Evolutionary conservation across 2,888 invertebrate genomes (phyloP), one percentile per base, ranked within the genome.

Genomic region (Parochlus steinenii): DNA sequence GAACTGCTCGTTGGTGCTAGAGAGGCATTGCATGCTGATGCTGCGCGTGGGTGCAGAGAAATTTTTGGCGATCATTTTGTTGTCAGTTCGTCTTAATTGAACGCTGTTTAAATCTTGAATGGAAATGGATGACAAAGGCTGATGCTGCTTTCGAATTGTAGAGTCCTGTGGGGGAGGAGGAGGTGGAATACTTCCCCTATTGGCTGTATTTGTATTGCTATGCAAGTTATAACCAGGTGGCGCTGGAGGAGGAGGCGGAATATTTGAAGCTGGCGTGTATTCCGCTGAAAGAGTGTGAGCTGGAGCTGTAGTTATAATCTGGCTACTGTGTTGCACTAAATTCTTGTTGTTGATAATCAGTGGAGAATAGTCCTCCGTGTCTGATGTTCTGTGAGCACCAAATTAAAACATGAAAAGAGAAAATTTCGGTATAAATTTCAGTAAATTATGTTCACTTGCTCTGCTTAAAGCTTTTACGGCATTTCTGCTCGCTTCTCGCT

Each of bases 41-140:
- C 79, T 80, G 36, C 81, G 64, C 1, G 71, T 70, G 6, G 80
- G 79, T n/a, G 82, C 81, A n/a, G 83, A 82, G 47, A 82, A 67
- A 0, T 83, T 83, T 55, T 85, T 85, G 3, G 76, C 67, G 10
- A 80, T 77, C 41, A 74, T 69, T 52, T 80, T 71, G 46, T 74
- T 71, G 40, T 74, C 74, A 6, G 77, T 78, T 44, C 83, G 71
- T 30, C 83, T 67, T 41, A 81, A 56, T 56, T 79, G 78, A 1
- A 89, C 86, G 41, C 85, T 79, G 46, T 81, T 77, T 19, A 89
- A 66, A 49, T 89, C 86, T 43, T 85, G 83, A 49, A 78, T 80
- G 53, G 83, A 85, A 54, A 87, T 87, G 34, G 82, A 76, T 1
- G 82, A 80, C n/a, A 86, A 59, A 1, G 85, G 85, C 51, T 85